A percentile compares a stretch with the other conserved stretches of the same genome.
Conservation (phyloP, 2,888 invertebrate genomes). For the Nephrocerus scutellatus region DNA sequence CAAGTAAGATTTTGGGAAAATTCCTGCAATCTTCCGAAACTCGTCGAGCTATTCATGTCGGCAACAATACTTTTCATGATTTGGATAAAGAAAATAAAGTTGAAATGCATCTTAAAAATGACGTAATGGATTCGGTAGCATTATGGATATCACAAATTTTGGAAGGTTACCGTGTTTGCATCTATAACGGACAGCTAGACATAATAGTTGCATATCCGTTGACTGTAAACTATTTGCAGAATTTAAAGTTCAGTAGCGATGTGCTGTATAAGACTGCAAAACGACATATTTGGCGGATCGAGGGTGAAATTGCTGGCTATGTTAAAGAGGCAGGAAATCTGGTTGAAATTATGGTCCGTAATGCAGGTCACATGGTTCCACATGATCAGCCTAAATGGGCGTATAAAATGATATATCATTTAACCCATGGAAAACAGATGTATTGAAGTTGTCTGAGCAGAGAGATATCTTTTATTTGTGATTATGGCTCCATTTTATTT, state of each 20-base stretch:
- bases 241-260: slow-evolving; percentile 62
- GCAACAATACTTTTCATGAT: slow-evolving; percentile 63
- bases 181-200: slow-evolving; percentile 88
- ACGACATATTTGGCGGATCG: slow-evolving; percentile 64
- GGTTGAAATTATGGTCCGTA: slow-evolving; percentile 65
- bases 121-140: slow-evolving; percentile 76
- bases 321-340: slow-evolving; percentile 64
- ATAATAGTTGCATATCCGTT: slow-evolving; percentile 84
- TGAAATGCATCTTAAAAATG: slow-evolving; percentile 62
- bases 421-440: too few relatives aligned
- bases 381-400: slow-evolving; percentile 73
- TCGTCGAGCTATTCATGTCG: slow-evolving; percentile 76
- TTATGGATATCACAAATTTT: slow-evolving; percentile 63
- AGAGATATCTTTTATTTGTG: too few relatives aligned
- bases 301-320: slow-evolving; percentile 66
- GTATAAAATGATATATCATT: slow-evolving; percentile 57
- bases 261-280: slow-evolving; percentile 60
- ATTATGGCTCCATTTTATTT: too few relatives aligned
- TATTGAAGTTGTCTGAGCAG: too few relatives aligned
- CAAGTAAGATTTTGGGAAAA: slow-evolving; percentile 48
- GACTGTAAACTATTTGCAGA: slow-evolving; percentile 69
- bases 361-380: slow-evolving; percentile 79
- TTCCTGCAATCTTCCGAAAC: slow-evolving; percentile 48
- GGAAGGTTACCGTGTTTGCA: slow-evolving; percentile 54
- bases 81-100: slow-evolving; percentile 51